Evolutionary conservation across 1,140 invertebrate species (phyloP).

Genomic region (Steinernema feltiae): DNA sequence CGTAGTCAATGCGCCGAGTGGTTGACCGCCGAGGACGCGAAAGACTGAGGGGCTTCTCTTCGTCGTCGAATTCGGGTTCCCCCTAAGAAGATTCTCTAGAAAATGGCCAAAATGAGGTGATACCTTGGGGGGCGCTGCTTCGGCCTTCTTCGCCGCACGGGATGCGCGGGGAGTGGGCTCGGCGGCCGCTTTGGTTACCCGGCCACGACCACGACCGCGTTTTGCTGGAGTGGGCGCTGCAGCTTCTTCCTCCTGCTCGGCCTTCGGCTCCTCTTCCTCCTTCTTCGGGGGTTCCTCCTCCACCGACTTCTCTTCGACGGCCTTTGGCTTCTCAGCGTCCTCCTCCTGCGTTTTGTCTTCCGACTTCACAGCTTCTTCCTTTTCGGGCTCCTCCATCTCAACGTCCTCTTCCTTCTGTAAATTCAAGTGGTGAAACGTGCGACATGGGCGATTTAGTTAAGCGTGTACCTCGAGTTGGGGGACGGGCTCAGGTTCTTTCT

Average conservation of each 20-base stretch:
- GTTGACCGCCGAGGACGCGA: constrained; percentile 44
- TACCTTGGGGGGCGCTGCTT: background rate
- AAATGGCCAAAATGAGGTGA: background rate
- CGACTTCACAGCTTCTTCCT: background rate
- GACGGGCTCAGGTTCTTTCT: too few species aligned
- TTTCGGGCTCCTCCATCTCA: background rate
- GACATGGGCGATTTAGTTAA: too few species aligned
- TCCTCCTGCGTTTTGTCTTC: background rate
- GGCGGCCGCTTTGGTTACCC: constrained; percentile 21
- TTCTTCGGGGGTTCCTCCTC: constrained; percentile 14
- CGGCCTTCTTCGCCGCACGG: too few species aligned
- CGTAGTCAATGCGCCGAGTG: constrained; percentile 39
- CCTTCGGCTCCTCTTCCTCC: constrained; percentile 19
- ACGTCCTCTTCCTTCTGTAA: too few species aligned
- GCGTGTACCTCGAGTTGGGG: too few species aligned
- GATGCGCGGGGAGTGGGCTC: constrained; percentile 25
- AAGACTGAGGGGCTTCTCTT: constrained; percentile 21
- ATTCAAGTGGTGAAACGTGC: too few species aligned
- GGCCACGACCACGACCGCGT: constrained; percentile 23
- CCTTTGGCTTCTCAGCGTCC: constrained; percentile 22
- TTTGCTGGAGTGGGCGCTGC: background rate
- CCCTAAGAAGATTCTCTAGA: background rate
- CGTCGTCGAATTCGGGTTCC: background rate
- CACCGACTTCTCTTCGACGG: background rate
- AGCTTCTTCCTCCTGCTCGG: constrained; percentile 9